Evolutionary conservation across 2,888 invertebrate species (phyloP).

Genomic region (Caenorhabditis becei): DNA sequence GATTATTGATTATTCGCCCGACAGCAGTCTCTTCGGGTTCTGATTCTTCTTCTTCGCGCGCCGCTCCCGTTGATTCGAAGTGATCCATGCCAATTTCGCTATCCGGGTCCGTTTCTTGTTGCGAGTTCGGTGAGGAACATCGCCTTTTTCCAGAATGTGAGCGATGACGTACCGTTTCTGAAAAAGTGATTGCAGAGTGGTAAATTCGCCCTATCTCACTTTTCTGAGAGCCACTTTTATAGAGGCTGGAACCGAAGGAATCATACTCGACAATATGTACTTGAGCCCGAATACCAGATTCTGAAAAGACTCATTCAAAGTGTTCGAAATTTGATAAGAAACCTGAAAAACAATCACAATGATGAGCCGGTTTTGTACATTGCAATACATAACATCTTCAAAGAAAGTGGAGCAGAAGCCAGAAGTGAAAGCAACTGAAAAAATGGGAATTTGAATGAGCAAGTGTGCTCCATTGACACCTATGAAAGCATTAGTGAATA

Average conservation of each 20-base stretch:
- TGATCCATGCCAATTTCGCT: constrained; percentile 68
- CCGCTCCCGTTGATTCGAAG: constrained; percentile 48
- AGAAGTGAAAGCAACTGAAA: constrained; percentile 75
- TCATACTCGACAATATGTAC: constrained; percentile 67
- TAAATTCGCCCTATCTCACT: constrained; percentile 24
- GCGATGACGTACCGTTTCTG: constrained; percentile 68
- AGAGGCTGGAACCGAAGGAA: constrained; percentile 65
- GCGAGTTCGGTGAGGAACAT: constrained; percentile 59
- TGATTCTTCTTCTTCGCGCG: constrained; percentile 15
- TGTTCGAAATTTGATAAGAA: background rate
- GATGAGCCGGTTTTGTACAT: constrained; percentile 65
- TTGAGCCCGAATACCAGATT: constrained; percentile 69
- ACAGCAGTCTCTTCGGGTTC: constrained; percentile 12
- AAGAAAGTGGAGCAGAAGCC: constrained; percentile 78
- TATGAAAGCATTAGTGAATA: constrained; percentile 83
- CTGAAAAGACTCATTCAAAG: constrained; percentile 36
- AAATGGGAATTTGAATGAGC: background rate
- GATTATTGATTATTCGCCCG: constrained; percentile 5
- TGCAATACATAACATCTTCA: constrained; percentile 57
- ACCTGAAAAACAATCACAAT: constrained; percentile 73
- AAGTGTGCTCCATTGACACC: constrained; percentile 58
- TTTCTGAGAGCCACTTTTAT: constrained; percentile 66
- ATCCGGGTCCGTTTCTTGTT: constrained; percentile 56
- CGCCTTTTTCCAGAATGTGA: constrained; percentile 69
- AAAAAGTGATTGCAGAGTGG: constrained; percentile 14